Evolutionary conservation across 1,140 invertebrate genomes (phyloP).

Genomic region (Drosophila nigrodunni): DNA sequence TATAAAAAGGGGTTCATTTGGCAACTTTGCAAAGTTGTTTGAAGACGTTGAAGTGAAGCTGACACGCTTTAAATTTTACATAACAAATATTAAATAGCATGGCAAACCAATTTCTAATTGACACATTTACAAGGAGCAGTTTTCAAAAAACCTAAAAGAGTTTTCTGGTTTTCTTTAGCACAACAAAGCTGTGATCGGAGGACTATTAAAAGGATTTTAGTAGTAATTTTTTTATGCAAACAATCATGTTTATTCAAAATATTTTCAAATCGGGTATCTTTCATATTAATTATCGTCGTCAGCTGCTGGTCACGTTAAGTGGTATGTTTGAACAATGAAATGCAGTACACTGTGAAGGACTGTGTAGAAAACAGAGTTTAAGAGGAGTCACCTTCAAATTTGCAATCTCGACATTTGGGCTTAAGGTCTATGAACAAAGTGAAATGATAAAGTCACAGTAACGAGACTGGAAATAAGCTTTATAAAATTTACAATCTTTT

Average conservation of each 20-base stretch:
- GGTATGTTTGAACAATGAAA: slow-evolving; percentile 48
- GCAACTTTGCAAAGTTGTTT: slow-evolving; percentile 33
- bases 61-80: background rate
- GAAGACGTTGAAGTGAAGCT: slow-evolving; percentile 36
- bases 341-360: background rate
- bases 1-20: slow-evolving; percentile 49
- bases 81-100: slow-evolving; percentile 47
- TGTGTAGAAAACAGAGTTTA: background rate
- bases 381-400: no score
- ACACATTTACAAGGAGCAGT: slow-evolving; percentile 50
- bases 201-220: slow-evolving; percentile 7
- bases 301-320: slow-evolving; percentile 69
- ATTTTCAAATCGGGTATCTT: slow-evolving; percentile 65
- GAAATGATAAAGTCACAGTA: no score
- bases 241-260: slow-evolving; percentile 53
- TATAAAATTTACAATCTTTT: no score
- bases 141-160: slow-evolving; percentile 35
- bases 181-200: slow-evolving; percentile 49
- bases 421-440: no score
- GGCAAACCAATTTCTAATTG: slow-evolving; percentile 50
- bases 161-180: background rate
- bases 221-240: no score
- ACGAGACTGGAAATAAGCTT: background rate
- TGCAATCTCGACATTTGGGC: no score
- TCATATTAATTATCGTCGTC: slow-evolving; percentile 59